phyloP scores from a whole-genome alignment of 2,113 vertebrate genomes.

The Nothoprocta pentlandii region DNA sequence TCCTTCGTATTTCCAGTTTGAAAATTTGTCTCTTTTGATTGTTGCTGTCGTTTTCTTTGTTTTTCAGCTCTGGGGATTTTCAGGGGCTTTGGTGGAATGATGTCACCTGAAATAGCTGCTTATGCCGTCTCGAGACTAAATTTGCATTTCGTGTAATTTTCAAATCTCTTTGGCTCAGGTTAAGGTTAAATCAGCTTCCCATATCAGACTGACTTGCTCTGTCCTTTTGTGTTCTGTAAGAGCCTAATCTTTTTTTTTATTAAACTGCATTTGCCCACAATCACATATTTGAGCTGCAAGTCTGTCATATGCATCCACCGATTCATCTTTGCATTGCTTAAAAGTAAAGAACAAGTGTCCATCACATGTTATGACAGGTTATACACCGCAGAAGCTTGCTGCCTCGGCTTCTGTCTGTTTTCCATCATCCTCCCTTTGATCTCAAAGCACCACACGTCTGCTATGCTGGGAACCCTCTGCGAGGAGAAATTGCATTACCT shows the following conservation, averaged over 20 bases:
- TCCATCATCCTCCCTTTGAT: neutral
- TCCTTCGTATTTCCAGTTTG: neutral
- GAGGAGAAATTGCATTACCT: neutral
- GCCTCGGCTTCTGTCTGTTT: neutral
- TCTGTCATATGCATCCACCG: neutral
- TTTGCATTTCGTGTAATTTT: slow-evolving; percentile 33
- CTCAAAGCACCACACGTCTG: neutral
- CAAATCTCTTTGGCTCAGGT: neutral
- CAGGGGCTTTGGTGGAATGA: neutral
- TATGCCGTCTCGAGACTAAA: neutral
- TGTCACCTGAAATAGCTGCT: slow-evolving; percentile 25
- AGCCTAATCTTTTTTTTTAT: slow-evolving; percentile 13
- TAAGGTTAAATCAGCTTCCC: slow-evolving; percentile 56
- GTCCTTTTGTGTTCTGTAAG: slow-evolving; percentile 29
- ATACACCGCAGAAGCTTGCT: neutral
- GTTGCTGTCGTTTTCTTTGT: slow-evolving; percentile 1
- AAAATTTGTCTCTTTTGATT: neutral
- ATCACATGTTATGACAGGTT: neutral
- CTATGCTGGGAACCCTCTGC: neutral
- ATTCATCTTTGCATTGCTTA: slow-evolving; percentile 25
- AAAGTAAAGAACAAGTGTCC: slow-evolving; percentile 27
- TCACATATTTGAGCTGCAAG: neutral
- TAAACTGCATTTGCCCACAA: neutral
- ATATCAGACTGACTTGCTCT: neutral
- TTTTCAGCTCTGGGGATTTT: neutral